These are phyloP conservation scores for Manis pentadactyla DNA, from an alignment of 2,797 vertebrate species.

Conservation along the genomic window DNA sequence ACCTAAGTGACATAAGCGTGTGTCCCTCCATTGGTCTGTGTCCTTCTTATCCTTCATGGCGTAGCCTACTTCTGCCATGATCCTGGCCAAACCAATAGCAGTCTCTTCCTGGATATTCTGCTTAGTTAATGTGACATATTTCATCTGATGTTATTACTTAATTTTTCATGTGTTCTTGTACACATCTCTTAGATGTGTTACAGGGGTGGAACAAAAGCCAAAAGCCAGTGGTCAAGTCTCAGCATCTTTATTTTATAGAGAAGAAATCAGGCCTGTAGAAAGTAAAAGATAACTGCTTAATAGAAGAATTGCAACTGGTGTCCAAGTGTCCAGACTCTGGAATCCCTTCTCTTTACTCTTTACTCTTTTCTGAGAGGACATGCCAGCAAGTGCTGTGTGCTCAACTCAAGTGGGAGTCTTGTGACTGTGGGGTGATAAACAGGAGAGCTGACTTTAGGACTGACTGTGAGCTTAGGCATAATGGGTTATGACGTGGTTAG, in stretches of 20 bases:
- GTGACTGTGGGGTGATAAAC: background rate
- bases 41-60: background rate
- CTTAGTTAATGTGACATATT: background rate
- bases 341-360: background rate
- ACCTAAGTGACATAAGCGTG: background rate
- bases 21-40: accelerated
- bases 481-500: background rate
- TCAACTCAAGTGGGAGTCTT: background rate
- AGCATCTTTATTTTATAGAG: background rate
- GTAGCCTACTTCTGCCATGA: background rate
- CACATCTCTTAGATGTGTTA: background rate
- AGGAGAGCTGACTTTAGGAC: background rate
- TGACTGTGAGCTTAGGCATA: background rate
- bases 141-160: background rate
- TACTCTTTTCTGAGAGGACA: background rate
- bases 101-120: background rate
- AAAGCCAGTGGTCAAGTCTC: background rate
- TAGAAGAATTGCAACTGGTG: background rate
- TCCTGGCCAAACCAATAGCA: background rate
- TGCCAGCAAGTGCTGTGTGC: background rate
- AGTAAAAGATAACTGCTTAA: background rate
- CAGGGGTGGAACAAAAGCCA: background rate
- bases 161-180: slow-evolving; percentile 6
- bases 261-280: background rate
- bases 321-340: background rate